Percentiles rank a stretch among this genome's conserved stretches.
phyloP scores from a whole-genome alignment of 2,888 invertebrate species.

The Cremastobaeus sp. region DNA sequence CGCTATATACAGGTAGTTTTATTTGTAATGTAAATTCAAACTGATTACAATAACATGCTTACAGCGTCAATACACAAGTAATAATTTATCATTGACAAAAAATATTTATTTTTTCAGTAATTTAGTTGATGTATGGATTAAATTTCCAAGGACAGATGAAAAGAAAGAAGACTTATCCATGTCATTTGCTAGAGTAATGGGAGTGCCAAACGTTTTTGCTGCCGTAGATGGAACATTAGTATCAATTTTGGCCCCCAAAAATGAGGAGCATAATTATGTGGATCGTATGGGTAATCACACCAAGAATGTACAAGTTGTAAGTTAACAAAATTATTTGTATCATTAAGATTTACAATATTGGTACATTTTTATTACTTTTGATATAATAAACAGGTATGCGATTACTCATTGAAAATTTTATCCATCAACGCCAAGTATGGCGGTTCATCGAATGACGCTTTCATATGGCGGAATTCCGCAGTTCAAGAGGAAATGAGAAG shows the following conservation, averaged over 20 bases:
- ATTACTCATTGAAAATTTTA: not conserved
- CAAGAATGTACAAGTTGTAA: no score
- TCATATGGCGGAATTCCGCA: not conserved
- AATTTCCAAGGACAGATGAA: not conserved
- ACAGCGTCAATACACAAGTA: no score
- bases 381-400: not conserved
- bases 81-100: not conserved
- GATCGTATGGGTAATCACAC: no score
- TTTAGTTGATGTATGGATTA: not conserved
- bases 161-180: not conserved
- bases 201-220: conserved; percentile 2
- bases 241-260: no score
- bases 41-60: not conserved
- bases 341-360: no score
- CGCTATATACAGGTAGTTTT: conserved; percentile 1
- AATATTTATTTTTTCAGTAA: not conserved
- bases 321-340: no score
- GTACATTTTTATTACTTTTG: no score
- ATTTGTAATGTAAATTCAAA: not conserved
- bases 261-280: no score
- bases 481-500: not conserved
- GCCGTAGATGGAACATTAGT: not conserved
- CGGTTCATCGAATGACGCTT: not conserved
- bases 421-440: not conserved
- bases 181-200: not conserved